Percentiles rank a stretch among this genome's conserved stretches.
phyloP scores from a whole-genome alignment of 2,797 vertebrate genomes.

The Thamnophis elegans region DNA sequence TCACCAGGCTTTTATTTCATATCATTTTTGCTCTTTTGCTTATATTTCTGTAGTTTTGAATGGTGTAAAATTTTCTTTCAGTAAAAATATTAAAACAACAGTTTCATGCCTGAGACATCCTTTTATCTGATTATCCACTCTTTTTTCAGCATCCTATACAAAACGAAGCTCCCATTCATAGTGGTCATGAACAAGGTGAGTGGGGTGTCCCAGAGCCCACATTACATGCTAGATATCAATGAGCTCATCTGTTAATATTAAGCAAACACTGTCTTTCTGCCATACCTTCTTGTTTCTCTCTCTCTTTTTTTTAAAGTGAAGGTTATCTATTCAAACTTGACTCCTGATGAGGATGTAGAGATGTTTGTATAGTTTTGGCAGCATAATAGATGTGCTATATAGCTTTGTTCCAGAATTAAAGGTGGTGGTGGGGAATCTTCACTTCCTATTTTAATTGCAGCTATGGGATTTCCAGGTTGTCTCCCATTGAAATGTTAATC shows the following conservation, averaged over 20 bases:
- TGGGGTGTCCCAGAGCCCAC: slow-evolving; percentile 1
- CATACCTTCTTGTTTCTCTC: not conserved
- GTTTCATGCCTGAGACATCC: not conserved
- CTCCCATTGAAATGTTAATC: not conserved
- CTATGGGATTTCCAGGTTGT: not conserved
- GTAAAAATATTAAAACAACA: not conserved
- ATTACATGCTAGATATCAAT: not conserved
- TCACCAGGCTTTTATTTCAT: not conserved
- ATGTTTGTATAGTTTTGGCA: not conserved
- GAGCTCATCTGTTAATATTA: not conserved
- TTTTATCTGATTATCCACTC: not conserved
- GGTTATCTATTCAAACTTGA: not conserved
- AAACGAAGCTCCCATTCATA: slow-evolving; percentile 96
- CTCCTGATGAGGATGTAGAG: not conserved
- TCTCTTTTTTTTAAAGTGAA: not conserved
- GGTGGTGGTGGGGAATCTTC: not conserved
- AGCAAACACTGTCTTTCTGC: not conserved
- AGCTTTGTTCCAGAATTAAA: not conserved
- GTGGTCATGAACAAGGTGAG: slow-evolving; percentile 96
- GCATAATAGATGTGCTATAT: not conserved
- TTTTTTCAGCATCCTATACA: slow-evolving; percentile 89
- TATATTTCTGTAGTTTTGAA: not conserved
- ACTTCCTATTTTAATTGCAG: not conserved
- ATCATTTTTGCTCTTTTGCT: not conserved
- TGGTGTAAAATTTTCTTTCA: not conserved